phyloP scores from a whole-genome alignment of 2,888 invertebrate genomes.

The Hecatera dysodea region DNA sequence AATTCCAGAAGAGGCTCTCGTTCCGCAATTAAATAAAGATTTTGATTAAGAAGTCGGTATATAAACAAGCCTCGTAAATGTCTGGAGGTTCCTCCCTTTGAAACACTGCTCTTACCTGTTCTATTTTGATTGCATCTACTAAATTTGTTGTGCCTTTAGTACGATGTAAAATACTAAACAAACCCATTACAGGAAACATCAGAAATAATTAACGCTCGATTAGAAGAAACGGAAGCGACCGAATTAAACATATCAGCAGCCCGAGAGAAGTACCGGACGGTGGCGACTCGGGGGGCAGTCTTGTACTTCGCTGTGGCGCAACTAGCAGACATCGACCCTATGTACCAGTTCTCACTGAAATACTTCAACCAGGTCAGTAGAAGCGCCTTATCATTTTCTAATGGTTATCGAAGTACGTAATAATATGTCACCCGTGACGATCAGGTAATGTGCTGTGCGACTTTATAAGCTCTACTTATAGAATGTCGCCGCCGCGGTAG shows the following conservation, averaged over 20 bases:
- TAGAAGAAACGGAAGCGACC: slow-evolving; percentile 96
- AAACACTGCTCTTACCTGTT: not conserved
- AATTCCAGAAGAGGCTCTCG: not conserved
- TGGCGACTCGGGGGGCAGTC: slow-evolving; percentile 97
- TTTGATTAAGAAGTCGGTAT: not conserved
- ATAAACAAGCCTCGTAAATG: not conserved
- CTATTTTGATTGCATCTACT: too few species aligned
- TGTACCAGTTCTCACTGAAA: slow-evolving; percentile 98
- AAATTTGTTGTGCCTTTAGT: too few species aligned
- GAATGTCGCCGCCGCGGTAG: too few species aligned
- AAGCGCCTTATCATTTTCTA: not conserved
- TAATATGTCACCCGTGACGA: slow-evolving; percentile 1
- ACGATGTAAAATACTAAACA: not conserved
- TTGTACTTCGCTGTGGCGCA: slow-evolving; percentile 97
- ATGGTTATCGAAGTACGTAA: not conserved
- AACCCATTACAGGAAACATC: slow-evolving; percentile 94
- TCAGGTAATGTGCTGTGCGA: not conserved
- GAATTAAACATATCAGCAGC: slow-evolving; percentile 96
- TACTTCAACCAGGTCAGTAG: slow-evolving; percentile 92
- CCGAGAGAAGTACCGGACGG: slow-evolving; percentile 95
- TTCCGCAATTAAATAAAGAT: not conserved
- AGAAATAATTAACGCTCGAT: slow-evolving; percentile 96
- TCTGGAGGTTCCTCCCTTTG: not conserved
- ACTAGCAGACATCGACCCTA: slow-evolving; percentile 97
- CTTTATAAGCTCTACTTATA: too few species aligned